These are phyloP conservation scores for Bombyx mori DNA, from an alignment of 1,140 invertebrate genomes.

Conservation along the genomic window DNA sequence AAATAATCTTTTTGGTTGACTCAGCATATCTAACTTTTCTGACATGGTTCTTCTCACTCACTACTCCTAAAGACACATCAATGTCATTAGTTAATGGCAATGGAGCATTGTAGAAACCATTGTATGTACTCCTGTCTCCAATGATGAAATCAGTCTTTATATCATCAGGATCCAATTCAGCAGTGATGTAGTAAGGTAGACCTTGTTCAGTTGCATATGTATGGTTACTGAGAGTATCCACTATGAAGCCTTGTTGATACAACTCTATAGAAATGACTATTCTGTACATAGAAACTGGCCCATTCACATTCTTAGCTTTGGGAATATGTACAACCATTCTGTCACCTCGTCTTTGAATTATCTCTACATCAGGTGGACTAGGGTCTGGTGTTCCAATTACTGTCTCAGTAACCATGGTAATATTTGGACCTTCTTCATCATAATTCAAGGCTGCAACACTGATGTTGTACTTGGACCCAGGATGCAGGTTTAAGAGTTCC, in stretches of 20 bases:
- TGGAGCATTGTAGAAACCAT: constrained; percentile 85
- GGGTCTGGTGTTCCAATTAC: constrained; percentile 79
- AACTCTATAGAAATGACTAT: constrained; percentile 80
- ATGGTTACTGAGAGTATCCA: constrained; percentile 73
- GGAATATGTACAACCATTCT: constrained; percentile 74
- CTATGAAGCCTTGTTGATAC: constrained; percentile 73
- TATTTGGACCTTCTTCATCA: constrained; percentile 73
- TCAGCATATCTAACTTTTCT: constrained; percentile 78
- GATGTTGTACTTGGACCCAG: constrained; percentile 81
- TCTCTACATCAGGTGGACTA: constrained; percentile 73
- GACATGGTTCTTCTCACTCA: constrained; percentile 77
- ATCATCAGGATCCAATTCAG: constrained; percentile 76
- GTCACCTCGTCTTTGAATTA: constrained; percentile 71
- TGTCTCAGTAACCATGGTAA: constrained; percentile 74
- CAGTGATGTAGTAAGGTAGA: constrained; percentile 85
- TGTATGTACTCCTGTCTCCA: constrained; percentile 82
- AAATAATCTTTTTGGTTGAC: constrained; percentile 63
- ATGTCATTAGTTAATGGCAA: constrained; percentile 76
- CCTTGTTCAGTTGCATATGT: constrained; percentile 72
- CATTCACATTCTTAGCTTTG: constrained; percentile 78
- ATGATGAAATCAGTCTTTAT: constrained; percentile 79
- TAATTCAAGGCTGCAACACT: constrained; percentile 76
- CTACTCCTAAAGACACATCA: constrained; percentile 80
- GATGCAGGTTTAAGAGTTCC: constrained; percentile 76
- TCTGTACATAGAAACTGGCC: constrained; percentile 80